Evolutionary conservation across 2,888 invertebrate genomes (phyloP).

Genomic region (Apoda limacodes): DNA sequence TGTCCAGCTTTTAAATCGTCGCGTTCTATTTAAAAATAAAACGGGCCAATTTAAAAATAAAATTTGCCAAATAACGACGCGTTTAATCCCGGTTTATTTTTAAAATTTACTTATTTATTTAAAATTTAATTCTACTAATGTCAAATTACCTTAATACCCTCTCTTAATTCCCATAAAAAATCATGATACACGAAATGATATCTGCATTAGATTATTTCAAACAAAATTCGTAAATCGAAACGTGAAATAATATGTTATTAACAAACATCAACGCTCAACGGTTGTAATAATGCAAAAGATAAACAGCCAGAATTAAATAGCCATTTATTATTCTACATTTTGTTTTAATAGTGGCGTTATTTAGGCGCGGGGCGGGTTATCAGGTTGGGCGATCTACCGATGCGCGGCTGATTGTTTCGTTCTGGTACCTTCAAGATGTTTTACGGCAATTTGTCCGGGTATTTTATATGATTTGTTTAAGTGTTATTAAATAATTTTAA

Average conservation of each 20-base stretch:
- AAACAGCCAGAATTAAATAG: conserved; percentile 62
- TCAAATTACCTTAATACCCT: no score
- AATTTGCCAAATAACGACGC: no score
- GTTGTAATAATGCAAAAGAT: conserved; percentile 65
- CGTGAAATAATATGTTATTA: conserved; percentile 64
- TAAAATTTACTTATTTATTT: no score
- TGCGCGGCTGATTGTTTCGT: conserved; percentile 47
- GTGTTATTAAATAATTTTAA: no score
- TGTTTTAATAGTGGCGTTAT: conserved; percentile 54
- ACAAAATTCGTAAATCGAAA: conserved; percentile 57
- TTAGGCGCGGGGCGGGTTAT: conserved; percentile 49
- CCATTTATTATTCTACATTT: conserved; percentile 59
- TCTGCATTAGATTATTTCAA: conserved; percentile 52
- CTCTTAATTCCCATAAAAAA: no score
- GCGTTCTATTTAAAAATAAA: no score
- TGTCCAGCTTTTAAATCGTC: no score
- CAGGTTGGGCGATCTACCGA: conserved; percentile 40
- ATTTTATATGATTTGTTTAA: no score
- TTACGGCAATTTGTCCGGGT: conserved; percentile 11
- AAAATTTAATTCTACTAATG: no score
- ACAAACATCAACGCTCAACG: conserved; percentile 59
- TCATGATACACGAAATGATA: conserved; percentile 46
- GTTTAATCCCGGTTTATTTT: no score
- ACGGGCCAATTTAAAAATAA: no score
- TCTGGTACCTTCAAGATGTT: conserved; percentile 33